A percentile compares a stretch with the other conserved stretches of the same genome.
phyloP scores from a whole-genome alignment of 2,797 vertebrate genomes.

The Percopsis omiscomaycus region DNA sequence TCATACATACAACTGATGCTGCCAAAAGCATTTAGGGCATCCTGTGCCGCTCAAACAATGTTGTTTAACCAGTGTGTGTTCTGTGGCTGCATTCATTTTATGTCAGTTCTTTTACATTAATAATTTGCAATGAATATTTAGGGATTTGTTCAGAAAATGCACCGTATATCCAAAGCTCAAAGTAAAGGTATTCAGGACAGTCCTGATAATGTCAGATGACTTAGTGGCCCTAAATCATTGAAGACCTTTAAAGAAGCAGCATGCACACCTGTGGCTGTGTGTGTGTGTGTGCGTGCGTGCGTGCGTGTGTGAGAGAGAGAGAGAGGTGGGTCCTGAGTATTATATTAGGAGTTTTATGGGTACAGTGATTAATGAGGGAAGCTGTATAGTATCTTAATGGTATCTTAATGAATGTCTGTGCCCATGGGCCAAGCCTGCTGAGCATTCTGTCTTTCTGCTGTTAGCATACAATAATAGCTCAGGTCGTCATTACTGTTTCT shows the following conservation, averaged over 20 bases:
- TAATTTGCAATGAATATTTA: too few relatives aligned
- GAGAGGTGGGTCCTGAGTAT: conserved; percentile 31
- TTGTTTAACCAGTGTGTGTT: too few relatives aligned
- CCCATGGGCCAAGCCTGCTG: conserved; percentile 46
- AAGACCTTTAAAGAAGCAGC: conserved; percentile 42
- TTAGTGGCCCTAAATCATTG: conserved; percentile 61
- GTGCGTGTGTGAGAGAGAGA: conserved; percentile 23
- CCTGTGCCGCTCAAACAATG: too few relatives aligned
- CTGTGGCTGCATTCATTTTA: too few relatives aligned
- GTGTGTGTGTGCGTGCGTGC: conserved; percentile 13
- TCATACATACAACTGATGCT: too few relatives aligned
- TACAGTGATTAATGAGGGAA: conserved; percentile 65
- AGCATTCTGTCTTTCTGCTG: conserved; percentile 34
- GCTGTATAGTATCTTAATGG: conserved; percentile 73
- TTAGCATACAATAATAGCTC: conserved; percentile 11
- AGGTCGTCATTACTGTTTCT: neutral
- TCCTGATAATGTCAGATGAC: conserved; percentile 40
- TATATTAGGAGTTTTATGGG: conserved; percentile 61
- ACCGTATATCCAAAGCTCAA: too few relatives aligned
- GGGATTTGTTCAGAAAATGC: too few relatives aligned
- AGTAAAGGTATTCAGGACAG: neutral
- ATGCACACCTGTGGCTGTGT: conserved; percentile 7
- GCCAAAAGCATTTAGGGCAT: too few relatives aligned
- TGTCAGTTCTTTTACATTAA: too few relatives aligned
- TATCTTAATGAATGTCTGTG: conserved; percentile 75